A percentile compares a stretch with the other conserved stretches of the same genome.
These are phyloP conservation scores for Lagocephalus sceleratus DNA, from an alignment of 2,797 vertebrate genomes.

Conservation along the genomic window DNA sequence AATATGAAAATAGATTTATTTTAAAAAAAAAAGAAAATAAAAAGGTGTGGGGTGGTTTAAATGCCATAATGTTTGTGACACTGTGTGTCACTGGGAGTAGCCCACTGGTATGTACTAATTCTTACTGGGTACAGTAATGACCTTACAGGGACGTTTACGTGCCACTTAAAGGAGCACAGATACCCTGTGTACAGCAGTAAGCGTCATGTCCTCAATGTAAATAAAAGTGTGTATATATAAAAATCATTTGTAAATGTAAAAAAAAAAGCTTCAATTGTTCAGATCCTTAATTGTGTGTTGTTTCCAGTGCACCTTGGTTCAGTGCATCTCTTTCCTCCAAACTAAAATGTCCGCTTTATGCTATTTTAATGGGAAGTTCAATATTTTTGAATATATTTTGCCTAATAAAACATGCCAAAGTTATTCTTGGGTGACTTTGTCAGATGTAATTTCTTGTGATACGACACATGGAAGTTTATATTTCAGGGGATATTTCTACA, in stretches of 20 bases:
- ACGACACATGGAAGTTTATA: conserved; percentile 28
- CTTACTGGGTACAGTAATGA: conserved; percentile 91
- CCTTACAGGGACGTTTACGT: conserved; percentile 83
- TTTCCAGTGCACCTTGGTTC: conserved; percentile 56
- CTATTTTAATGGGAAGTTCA: conserved; percentile 62
- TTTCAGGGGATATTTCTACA: conserved; percentile 18
- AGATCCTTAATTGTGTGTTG: conserved; percentile 57
- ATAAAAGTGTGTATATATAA: conserved; percentile 45
- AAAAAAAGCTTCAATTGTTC: conserved; percentile 55
- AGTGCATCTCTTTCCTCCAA: conserved; percentile 61
- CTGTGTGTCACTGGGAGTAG: conserved; percentile 97
- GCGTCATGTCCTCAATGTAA: conserved; percentile 71
- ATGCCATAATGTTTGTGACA: conserved; percentile 95
- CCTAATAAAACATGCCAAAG: conserved; percentile 67
- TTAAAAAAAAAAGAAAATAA: conserved; percentile 55
- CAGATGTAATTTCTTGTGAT: conserved; percentile 40
- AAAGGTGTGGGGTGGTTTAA: conserved; percentile 40
- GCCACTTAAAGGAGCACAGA: conserved; percentile 68
- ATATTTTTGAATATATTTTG: conserved; percentile 64
- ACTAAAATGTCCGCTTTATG: conserved; percentile 49
- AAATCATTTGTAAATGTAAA: conserved; percentile 52
- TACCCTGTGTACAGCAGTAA: conserved; percentile 75
- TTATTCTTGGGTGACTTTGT: conserved; percentile 55
- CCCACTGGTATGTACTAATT: conserved; percentile 86
- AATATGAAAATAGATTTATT: conserved; percentile 83